A percentile compares a stretch with the other conserved stretches of the same genome.
Evolutionary conservation across 1,140 invertebrate genomes (phyloP).

Genomic region (Meloidogyne exigua): DNA sequence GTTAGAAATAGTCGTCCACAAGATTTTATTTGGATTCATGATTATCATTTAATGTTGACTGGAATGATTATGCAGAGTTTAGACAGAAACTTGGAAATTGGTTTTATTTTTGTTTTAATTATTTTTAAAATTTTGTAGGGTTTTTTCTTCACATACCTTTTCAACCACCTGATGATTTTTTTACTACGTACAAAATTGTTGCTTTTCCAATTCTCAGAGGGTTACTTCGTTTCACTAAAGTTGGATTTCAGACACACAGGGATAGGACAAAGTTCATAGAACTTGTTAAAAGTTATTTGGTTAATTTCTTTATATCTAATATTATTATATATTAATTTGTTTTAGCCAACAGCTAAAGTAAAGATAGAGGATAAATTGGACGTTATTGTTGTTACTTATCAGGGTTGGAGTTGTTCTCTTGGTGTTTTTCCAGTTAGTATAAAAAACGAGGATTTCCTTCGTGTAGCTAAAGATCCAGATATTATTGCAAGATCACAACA

Average conservation of each 20-base stretch:
- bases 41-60: conserved; percentile 62
- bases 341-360: conserved; percentile 47
- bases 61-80: conserved; percentile 63
- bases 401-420: conserved; percentile 61
- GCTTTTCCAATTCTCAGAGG: conserved; percentile 58
- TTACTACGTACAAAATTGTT: conserved; percentile 53
- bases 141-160: background rate
- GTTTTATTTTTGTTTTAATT: conserved; percentile 49
- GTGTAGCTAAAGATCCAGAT: conserved; percentile 48
- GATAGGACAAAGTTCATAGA: conserved; percentile 59
- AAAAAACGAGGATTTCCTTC: conserved; percentile 62
- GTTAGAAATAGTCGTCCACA: conserved; percentile 61
- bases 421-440: conserved; percentile 63
- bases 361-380: conserved; percentile 54
- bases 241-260: conserved; percentile 62
- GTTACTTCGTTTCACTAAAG: conserved; percentile 60
- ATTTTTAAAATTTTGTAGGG: background rate
- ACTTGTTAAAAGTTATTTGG: conserved; percentile 50
- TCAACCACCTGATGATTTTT: conserved; percentile 61
- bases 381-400: conserved; percentile 58
- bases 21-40: conserved; percentile 64
- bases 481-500: conserved; percentile 51
- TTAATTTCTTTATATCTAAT: background rate
- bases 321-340: background rate
- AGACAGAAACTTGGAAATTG: conserved; percentile 60